Percentiles rank a stretch among this genome's conserved stretches.
phyloP scores from a whole-genome alignment of 2,888 invertebrate species.

The Clanis bilineata region DNA sequence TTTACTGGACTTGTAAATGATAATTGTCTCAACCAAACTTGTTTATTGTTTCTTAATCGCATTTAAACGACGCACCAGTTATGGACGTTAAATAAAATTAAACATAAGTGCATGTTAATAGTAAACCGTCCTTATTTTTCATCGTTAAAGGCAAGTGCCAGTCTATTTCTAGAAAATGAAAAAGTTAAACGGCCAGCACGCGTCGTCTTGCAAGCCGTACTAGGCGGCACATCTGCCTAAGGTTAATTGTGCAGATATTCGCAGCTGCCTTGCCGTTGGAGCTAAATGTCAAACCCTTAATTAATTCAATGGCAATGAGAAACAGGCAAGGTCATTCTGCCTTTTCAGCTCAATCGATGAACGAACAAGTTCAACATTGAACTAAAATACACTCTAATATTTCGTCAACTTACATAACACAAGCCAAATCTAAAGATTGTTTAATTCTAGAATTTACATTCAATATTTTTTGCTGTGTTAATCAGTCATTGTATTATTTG shows the following conservation, averaged over 20 bases:
- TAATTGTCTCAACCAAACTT: neutral
- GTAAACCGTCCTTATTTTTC: neutral
- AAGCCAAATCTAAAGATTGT: neutral
- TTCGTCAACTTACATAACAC: neutral
- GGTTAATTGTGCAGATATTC: conserved; percentile 56
- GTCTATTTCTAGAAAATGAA: conserved; percentile 32
- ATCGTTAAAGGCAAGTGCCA: neutral
- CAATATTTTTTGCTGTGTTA: neutral
- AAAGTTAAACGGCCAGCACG: conserved; percentile 48
- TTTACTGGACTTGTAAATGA: neutral
- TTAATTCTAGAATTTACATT: neutral
- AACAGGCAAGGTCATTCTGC: conserved; percentile 15
- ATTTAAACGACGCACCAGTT: neutral
- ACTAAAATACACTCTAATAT: neutral
- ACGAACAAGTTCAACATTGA: neutral
- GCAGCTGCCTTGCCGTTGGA: conserved; percentile 66
- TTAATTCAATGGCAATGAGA: conserved; percentile 14
- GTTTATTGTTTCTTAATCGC: neutral
- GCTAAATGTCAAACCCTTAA: conserved; percentile 68
- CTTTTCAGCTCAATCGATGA: neutral
- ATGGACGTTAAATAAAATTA: neutral
- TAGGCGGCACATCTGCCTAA: conserved; percentile 68
- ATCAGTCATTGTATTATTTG: neutral
- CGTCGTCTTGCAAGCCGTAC: conserved; percentile 36
- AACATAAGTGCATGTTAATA: neutral